These are phyloP conservation scores for Boloria selene DNA, from an alignment of 2,888 invertebrate genomes.

Conservation along the genomic window DNA sequence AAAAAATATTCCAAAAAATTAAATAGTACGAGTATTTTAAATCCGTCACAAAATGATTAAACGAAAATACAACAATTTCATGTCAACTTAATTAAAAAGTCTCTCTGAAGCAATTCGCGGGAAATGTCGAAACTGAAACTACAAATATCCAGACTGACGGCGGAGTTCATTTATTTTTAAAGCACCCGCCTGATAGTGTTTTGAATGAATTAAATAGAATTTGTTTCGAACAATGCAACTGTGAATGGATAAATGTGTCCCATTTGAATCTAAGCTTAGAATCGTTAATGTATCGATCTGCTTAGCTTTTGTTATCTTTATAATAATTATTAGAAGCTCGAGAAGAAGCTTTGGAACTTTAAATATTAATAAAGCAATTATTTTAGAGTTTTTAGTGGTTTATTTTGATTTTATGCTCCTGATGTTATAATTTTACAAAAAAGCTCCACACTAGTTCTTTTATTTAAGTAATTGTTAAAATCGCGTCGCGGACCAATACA, in stretches of 20 bases:
- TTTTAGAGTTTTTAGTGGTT: too few species aligned
- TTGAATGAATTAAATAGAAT: slow-evolving; percentile 15
- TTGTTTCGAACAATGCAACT: slow-evolving; percentile 3
- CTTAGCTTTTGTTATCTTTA: background rate
- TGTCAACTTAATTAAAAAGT: slow-evolving; percentile 30
- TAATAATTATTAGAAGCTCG: too few species aligned
- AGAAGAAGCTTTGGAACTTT: too few species aligned
- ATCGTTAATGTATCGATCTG: background rate
- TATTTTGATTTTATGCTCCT: too few species aligned
- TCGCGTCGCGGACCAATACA: too few species aligned
- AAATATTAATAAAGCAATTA: too few species aligned
- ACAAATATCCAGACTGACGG: slow-evolving; percentile 18
- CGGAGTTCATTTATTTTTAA: slow-evolving; percentile 20
- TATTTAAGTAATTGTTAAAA: too few species aligned
- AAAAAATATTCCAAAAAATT: too few species aligned
- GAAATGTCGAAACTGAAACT: slow-evolving; percentile 21
- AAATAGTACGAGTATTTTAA: slow-evolving; percentile 1
- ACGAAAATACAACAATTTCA: slow-evolving; percentile 8
- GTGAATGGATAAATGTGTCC: background rate
- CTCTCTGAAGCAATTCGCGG: slow-evolving; percentile 15
- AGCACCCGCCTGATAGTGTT: slow-evolving; percentile 12
- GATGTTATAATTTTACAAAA: too few species aligned
- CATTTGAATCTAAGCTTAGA: background rate
- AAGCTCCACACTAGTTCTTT: too few species aligned
- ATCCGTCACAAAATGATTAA: slow-evolving; percentile 2